Base-by-base conservation (phyloP, 2,797 vertebrate species). In the Peromyscus nudipes region DNA sequence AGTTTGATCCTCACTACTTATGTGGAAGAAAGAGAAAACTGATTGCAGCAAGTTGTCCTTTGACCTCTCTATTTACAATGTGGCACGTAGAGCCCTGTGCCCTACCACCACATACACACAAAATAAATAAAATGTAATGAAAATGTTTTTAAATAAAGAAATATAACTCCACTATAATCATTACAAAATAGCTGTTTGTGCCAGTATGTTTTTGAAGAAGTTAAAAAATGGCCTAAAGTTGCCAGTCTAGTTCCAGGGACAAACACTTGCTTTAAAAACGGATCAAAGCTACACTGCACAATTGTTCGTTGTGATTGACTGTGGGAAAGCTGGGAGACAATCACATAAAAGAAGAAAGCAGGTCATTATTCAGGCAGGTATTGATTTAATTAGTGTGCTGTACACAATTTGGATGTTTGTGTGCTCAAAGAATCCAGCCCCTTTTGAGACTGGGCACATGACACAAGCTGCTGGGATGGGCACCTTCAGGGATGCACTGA, bases 371-470 rank as follows among this genome's bases (percentile, higher is more conserved):
- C 0, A 0, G 52, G 43, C 64, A 52, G 88, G 95, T 71, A 43
- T 89, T 93, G 80, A 79, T 76, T 93, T 94, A 82, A 73, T 73
- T 91, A 67, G 77, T 65, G 19, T 87, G 88, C 75, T 40, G 34
- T 91, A 40, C 77, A 69, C 64, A 79, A 25, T 71, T 46, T 46
- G 90, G 77, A 81, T 64, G 75, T 82, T 77, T 62, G 16, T 14
- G 23, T 80, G 52, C 85, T 92, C 92, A 31, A 10, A 85, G 82
- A 57, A 67, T 52, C 73, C 25, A 19, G 82, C 40, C 60, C 29
- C n/a, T 75, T 67, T 55, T 57, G 73, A 84, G 79, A n/a, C 57
- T 21, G 49, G 73, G 37, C 90, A 92, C 25, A 0, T 46, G 34
- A 69, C 65, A 2, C 31, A 55, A 93, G 49, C 92, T 0, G 0